phyloP scores from a whole-genome alignment of 1,140 invertebrate genomes.

The Himalopsyche phryganea region DNA sequence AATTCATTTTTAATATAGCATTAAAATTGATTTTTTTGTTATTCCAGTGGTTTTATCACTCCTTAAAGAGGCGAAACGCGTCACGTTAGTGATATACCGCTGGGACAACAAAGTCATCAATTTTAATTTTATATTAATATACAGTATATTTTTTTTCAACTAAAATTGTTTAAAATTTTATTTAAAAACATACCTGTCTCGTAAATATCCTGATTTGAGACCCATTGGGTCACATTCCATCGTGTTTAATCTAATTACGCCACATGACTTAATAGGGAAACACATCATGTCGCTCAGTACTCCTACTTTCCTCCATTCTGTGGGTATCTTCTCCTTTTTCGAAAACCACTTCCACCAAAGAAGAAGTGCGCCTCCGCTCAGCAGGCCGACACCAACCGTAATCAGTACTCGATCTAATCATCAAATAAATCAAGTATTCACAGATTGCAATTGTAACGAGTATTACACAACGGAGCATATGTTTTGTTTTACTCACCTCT shows the following conservation, averaged over 20 bases:
- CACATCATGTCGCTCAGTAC: conserved; percentile 27
- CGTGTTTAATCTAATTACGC: conserved; percentile 17
- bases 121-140: too few relatives aligned
- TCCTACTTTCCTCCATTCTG: conserved; percentile 27
- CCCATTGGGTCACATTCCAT: conserved; percentile 29
- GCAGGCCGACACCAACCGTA: not conserved
- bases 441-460: too few relatives aligned
- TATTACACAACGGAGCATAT: too few relatives aligned
- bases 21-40: too few relatives aligned
- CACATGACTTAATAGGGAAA: conserved; percentile 30
- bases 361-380: conserved; percentile 15
- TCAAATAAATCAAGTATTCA: not conserved
- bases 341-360: conserved; percentile 24
- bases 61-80: too few relatives aligned
- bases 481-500: too few relatives aligned
- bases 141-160: too few relatives aligned
- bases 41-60: too few relatives aligned
- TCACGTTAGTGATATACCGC: too few relatives aligned
- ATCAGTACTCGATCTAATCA: conserved; percentile 2
- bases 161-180: too few relatives aligned
- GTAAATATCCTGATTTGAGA: conserved; percentile 13
- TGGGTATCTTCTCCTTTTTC: conserved; percentile 20
- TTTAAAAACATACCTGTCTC: conserved; percentile 20
- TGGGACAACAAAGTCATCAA: too few relatives aligned
- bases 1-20: too few relatives aligned